Evolutionary conservation across 1,140 invertebrate species (phyloP).

Genomic region (Neodiprion fabricii): DNA sequence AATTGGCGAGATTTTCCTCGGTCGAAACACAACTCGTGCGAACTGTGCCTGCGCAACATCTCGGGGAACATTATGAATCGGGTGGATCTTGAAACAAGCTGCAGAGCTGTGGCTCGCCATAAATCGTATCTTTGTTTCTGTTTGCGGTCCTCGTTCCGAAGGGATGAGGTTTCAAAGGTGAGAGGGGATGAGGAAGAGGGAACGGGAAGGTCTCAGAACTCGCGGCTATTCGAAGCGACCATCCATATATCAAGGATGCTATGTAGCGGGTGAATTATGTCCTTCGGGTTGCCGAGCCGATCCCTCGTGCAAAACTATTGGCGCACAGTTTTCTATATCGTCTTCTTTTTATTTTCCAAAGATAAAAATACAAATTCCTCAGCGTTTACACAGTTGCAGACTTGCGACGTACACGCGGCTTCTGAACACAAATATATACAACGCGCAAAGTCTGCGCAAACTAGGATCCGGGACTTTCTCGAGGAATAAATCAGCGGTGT

Average conservation of each 20-base stretch:
- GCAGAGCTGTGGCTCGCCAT: conserved; percentile 12
- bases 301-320: neutral
- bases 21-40: neutral
- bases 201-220: conserved; percentile 10
- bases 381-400: too few species aligned
- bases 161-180: neutral
- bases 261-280: conserved; percentile 31
- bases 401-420: too few species aligned
- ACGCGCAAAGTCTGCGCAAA: too few species aligned
- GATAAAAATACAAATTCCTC: neutral
- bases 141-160: conserved; percentile 16
- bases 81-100: neutral
- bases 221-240: conserved; percentile 22
- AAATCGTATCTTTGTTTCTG: conserved; percentile 33
- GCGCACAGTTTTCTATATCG: neutral
- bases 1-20: too few species aligned
- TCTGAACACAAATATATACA: too few species aligned
- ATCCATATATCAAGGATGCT: conserved; percentile 31
- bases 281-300: conserved; percentile 13
- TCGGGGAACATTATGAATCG: neutral
- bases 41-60: neutral
- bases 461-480: too few species aligned
- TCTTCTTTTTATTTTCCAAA: neutral
- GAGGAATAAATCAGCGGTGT: too few species aligned
- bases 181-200: conserved; percentile 21